A percentile compares a stretch with the other conserved stretches of the same genome.
Evolutionary conservation across 2,797 vertebrate species (phyloP).

Genomic region (Mergus octosetaceus): DNA sequence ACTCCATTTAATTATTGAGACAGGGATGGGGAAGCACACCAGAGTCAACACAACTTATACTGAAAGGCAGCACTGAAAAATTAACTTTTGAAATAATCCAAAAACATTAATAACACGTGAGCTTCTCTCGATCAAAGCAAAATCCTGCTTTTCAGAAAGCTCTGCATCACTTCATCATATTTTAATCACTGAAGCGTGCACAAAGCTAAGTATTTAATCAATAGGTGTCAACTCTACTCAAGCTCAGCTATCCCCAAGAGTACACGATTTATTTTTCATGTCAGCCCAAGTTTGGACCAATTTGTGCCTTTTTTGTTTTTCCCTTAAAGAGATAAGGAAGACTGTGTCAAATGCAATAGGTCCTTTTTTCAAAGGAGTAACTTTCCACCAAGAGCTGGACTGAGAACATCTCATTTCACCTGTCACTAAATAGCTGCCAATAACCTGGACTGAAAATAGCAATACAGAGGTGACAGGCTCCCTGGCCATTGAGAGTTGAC

Average conservation of each 20-base stretch:
- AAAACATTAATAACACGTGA: neutral
- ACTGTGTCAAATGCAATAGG: neutral
- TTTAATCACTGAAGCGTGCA: neutral
- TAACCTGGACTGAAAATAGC: neutral
- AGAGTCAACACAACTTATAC: neutral
- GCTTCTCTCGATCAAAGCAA: neutral
- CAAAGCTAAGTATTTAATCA: neutral
- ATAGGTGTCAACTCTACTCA: neutral
- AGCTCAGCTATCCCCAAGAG: neutral
- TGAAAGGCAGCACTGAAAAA: neutral
- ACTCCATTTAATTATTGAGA: neutral
- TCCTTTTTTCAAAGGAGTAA: neutral
- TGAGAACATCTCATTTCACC: neutral
- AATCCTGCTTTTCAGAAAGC: neutral
- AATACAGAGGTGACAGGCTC: neutral
- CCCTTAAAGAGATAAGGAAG: neutral
- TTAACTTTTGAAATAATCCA: neutral
- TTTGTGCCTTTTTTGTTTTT: too few species aligned
- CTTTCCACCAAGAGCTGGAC: neutral
- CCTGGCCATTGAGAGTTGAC: accelerated
- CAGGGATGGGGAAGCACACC: neutral
- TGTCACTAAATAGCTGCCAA: neutral
- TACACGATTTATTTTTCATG: neutral
- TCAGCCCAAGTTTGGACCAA: neutral
- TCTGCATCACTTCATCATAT: neutral